A percentile compares a stretch with the other conserved stretches of the same genome.
Conservation (phyloP, 2,113 vertebrate species). For the Redunca redunca region DNA sequence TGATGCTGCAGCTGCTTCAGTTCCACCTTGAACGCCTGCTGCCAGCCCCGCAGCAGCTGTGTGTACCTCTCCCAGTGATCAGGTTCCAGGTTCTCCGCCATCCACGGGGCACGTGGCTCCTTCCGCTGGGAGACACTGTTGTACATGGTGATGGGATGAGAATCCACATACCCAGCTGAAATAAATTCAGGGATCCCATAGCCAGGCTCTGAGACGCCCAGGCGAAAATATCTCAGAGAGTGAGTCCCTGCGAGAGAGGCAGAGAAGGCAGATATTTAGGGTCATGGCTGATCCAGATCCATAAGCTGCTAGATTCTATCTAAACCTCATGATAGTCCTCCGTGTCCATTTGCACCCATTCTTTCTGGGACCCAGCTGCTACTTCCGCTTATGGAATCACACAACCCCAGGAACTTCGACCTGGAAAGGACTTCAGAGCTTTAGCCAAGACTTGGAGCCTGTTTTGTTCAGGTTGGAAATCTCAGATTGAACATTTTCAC, state of each 20-base stretch:
- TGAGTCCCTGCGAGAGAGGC: constrained; percentile 34
- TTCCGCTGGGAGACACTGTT: constrained; percentile 37
- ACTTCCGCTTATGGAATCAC: background rate
- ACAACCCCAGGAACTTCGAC: background rate
- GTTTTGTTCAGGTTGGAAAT: background rate
- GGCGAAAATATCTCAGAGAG: constrained; percentile 48
- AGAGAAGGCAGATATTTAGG: background rate
- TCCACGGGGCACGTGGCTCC: background rate
- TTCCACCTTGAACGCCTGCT: constrained; percentile 2
- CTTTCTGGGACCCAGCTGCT: background rate
- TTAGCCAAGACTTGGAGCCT: background rate
- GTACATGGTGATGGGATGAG: constrained; percentile 33
- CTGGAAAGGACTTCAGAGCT: background rate
- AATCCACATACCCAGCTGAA: constrained; percentile 50
- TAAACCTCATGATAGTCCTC: background rate
- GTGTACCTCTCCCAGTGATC: constrained; percentile 52
- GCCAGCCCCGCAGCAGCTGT: constrained; percentile 53
- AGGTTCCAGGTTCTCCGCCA: background rate
- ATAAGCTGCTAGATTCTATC: background rate
- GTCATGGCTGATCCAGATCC: background rate
- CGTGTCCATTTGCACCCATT: fast-evolving
- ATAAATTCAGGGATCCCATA: constrained; percentile 44
- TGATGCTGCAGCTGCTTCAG: background rate
- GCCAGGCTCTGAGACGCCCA: background rate
- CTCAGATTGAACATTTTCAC: background rate